Conservation (phyloP, 2,113 vertebrate genomes). For the Tragelaphus strepsiceros region DNA sequence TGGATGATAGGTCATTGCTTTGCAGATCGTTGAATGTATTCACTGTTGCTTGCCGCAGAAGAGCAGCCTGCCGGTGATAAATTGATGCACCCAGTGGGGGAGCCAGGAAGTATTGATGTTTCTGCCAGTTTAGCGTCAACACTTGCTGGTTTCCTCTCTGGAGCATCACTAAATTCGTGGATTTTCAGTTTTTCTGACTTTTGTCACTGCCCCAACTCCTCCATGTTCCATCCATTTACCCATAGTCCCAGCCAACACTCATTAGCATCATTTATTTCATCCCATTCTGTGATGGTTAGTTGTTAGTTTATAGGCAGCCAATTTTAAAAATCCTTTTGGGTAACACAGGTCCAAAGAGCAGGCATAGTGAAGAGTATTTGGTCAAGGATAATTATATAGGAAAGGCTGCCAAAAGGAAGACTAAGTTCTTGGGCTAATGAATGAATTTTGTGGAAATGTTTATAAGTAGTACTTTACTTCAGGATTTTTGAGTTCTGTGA, state of each 20-base stretch:
- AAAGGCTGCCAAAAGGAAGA: background rate
- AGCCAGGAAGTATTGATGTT: constrained; percentile 74
- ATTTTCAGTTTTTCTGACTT: constrained; percentile 48
- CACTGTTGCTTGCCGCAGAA: constrained; percentile 47
- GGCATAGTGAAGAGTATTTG: constrained; percentile 10
- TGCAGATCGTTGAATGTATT: background rate
- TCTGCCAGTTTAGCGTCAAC: constrained; percentile 70
- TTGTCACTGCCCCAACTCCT: background rate
- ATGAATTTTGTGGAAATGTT: background rate
- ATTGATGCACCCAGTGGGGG: constrained; percentile 68
- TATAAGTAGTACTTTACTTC: constrained; percentile 23
- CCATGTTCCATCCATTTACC: background rate
- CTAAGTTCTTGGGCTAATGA: background rate
- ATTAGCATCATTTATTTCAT: constrained; percentile 22
- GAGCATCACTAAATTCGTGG: constrained; percentile 59
- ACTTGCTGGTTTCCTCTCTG: constrained; percentile 73
- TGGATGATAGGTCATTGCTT: background rate
- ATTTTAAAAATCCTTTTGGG: background rate
- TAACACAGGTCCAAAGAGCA: background rate
- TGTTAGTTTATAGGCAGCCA: background rate
- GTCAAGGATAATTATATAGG: background rate
- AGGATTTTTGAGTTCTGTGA: constrained; percentile 11
- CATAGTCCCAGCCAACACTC: background rate
- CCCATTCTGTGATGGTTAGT: background rate
- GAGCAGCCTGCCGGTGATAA: constrained; percentile 44